Evolutionary conservation across 1,140 invertebrate species (phyloP), one percentile per base, ranked within the genome.

Genomic region (Drosophila prosaltans): DNA sequence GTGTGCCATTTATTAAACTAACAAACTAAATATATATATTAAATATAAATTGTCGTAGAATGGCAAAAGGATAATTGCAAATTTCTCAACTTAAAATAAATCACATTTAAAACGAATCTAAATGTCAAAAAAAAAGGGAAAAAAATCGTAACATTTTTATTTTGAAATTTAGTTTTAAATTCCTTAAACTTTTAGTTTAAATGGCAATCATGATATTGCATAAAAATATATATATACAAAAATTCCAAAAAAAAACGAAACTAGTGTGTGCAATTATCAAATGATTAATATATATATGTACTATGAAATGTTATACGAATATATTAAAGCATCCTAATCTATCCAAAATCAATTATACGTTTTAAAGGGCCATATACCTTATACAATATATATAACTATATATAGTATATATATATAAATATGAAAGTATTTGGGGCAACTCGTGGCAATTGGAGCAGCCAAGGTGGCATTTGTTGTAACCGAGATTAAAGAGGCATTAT

Each of bases 291-390:
- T 59, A 16, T 16, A 16, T 16, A 68, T 60, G 79, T 78, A n/a
- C 30, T 39, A 39, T 39, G 32, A 72, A 86, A 78, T 72, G 73
- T 73, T 75, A 80, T 68, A 59, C 67, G 66, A 85, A 73, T 65
- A 62, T 61, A 72, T 41, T 76, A 62, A 26, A 58, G 10, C 76
- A 82, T 66, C 76, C 72, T 58, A 48, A 76, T 67, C 72, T 77
- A 81, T 88, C 70, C 64, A 78, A 83, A 89, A 80, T 84, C 77
- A 79, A 89, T 78, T 63, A 71, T 75, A 88, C 76, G 78, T 69
- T 88, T 83, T 77, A 82, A 86, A 71, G 82, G 78, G 83, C 79
- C 75, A 76, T 73, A 65, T 39, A 39, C 36, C 36, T 6, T 39
- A 39, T 39, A 43, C 11, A 43, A 43, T 73, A 54, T 63, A 66